These are phyloP conservation scores for Forbesichthys papilliferus DNA, from an alignment of 2,113 vertebrate species.

Conservation along the genomic window DNA sequence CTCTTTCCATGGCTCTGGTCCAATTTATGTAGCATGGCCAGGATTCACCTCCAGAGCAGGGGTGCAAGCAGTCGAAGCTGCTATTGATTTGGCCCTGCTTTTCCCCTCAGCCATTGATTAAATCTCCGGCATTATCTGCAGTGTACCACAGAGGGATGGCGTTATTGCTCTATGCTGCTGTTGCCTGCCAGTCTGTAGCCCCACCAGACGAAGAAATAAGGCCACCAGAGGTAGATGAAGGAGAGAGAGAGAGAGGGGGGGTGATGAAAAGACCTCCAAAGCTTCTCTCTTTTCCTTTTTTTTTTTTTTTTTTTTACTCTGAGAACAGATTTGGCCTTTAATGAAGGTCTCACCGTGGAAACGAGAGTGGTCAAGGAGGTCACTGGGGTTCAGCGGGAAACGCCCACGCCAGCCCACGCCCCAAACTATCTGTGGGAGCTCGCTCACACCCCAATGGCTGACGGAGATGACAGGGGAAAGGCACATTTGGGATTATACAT, in stretches of 20 bases:
- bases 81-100: conserved; percentile 73
- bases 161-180: conserved; percentile 65
- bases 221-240: conserved; percentile 43
- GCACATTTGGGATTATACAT: conserved; percentile 78
- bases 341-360: conserved; percentile 67
- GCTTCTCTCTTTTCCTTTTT: neutral
- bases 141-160: conserved; percentile 45
- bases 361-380: conserved; percentile 54
- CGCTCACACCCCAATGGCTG: conserved; percentile 44
- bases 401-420: conserved; percentile 47
- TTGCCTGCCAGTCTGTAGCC: conserved; percentile 58
- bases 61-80: conserved; percentile 60
- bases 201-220: conserved; percentile 44
- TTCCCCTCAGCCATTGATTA: conserved; percentile 74
- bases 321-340: conserved; percentile 61
- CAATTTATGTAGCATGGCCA: conserved; percentile 69
- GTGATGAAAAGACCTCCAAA: conserved; percentile 53
- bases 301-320: conserved; percentile 27
- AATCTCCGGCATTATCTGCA: conserved; percentile 72
- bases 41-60: conserved; percentile 69
- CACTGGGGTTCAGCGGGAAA: conserved; percentile 30
- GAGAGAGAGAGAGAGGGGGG: neutral
- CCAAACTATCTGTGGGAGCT: neutral
- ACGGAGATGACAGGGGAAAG: conserved; percentile 73
- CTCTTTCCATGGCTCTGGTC: neutral